Evolutionary conservation across 2,113 vertebrate genomes (phyloP), one percentile per base, ranked within the genome.

Genomic region (Spermophilus dauricus): DNA sequence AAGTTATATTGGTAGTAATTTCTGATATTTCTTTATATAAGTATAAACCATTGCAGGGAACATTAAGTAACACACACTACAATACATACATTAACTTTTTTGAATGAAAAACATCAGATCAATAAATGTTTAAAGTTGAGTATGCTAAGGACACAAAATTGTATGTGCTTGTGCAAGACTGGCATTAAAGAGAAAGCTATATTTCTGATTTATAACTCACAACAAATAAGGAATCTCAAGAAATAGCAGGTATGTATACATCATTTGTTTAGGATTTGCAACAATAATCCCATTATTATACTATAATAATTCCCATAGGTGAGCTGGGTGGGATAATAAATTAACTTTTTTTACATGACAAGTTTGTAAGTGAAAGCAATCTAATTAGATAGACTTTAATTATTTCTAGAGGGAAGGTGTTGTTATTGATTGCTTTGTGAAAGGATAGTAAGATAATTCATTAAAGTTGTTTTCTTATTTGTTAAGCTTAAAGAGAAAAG

Each of bases 371-470:
- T 88, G 92, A 96, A 96, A 53, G 48, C 72, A 97, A 96, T 97
- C 92, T 95, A 97, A 97, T 97, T 95, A 97, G 67, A 97, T 97
- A 92, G 95, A 81, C 87, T 96, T 96, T 97, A 97, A 98, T 97
- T 96, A 97, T 97, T 94, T 97, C 42, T 96, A 80, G 84, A 94
- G 72, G 85, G 53, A 96, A 96, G 69, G 81, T 93, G 48, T 70
- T 94, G 61, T 81, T 96, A 96, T 98, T 96, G 97, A 97, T 96
- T 96, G 69, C 67, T 91, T 90, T 97, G 69, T 95, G 56, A 96
- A 90, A 81, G 72, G 61, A 96, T 75, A 96, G 86, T 87, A 96
- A 97, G 94, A 84, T 94, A 97, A 97, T 96, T 96, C 90, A 94
- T 97, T 97, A 89, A 97, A 94, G 76, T 90, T 97, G 89, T 83